These are phyloP conservation scores for Oligia strigilis DNA, from an alignment of 2,888 invertebrate genomes.

Conservation along the genomic window DNA sequence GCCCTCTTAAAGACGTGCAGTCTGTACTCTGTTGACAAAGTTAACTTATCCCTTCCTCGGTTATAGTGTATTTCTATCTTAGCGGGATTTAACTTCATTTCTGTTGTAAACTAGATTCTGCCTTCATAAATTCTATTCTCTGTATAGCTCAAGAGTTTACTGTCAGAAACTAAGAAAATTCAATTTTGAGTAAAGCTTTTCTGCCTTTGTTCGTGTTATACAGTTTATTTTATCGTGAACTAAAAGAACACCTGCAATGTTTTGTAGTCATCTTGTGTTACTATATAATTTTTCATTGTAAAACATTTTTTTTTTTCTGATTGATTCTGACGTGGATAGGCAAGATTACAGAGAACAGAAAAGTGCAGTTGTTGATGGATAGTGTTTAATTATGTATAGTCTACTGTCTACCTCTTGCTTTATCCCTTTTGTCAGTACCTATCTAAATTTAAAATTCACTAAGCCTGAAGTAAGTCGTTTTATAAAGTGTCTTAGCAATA, in stretches of 20 bases:
- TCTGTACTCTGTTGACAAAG: neutral
- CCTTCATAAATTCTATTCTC: constrained; percentile 14
- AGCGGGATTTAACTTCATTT: neutral
- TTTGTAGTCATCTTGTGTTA: neutral
- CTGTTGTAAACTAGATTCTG: constrained; percentile 9
- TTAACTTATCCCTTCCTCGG: neutral
- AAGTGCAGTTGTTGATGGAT: neutral
- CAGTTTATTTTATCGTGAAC: constrained; percentile 13
- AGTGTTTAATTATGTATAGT: too few relatives aligned
- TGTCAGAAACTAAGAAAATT: constrained; percentile 17
- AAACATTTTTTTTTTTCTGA: neutral
- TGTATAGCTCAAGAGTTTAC: constrained; percentile 16
- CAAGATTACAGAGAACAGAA: neutral
- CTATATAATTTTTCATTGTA: neutral
- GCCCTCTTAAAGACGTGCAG: too few relatives aligned
- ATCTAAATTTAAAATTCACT: too few relatives aligned
- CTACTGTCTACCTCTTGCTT: too few relatives aligned
- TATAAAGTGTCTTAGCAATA: too few relatives aligned
- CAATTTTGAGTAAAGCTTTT: constrained; percentile 13
- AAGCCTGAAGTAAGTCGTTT: too few relatives aligned
- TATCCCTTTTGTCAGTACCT: too few relatives aligned
- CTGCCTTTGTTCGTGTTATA: constrained; percentile 2
- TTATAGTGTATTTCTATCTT: neutral
- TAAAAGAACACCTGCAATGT: neutral
- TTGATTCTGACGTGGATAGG: neutral